phyloP scores from a whole-genome alignment of 1,140 invertebrate genomes.

The Cydia amplana region DNA sequence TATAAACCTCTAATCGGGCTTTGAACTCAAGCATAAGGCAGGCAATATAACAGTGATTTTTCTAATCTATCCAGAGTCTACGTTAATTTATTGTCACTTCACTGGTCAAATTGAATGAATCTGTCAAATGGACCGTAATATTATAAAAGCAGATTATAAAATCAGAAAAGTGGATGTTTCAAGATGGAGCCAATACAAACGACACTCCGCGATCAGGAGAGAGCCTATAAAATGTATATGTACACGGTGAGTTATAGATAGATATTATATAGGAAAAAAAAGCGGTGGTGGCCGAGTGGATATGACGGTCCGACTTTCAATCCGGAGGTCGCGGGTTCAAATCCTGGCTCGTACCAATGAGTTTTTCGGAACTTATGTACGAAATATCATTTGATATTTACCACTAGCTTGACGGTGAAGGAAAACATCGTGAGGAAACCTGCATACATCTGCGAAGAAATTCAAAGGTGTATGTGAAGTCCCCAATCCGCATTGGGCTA shows the following conservation, averaged over 20 bases:
- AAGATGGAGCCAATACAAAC: conserved; percentile 65
- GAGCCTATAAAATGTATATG: conserved; percentile 73
- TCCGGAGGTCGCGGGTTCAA: too few relatives aligned
- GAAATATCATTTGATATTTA: too few relatives aligned
- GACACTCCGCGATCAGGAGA: conserved; percentile 59
- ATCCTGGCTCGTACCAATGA: too few relatives aligned
- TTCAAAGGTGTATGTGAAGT: too few relatives aligned
- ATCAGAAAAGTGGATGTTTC: conserved; percentile 51
- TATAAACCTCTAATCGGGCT: not conserved
- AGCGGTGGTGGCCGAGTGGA: too few relatives aligned
- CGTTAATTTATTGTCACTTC: not conserved
- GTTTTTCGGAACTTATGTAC: too few relatives aligned
- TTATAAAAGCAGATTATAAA: conserved; percentile 44
- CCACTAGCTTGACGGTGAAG: too few relatives aligned
- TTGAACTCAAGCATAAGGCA: conserved; percentile 23
- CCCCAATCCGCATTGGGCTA: too few relatives aligned
- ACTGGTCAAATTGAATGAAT: conserved; percentile 27
- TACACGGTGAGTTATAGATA: conserved; percentile 63
- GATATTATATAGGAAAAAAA: not conserved
- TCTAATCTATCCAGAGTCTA: not conserved
- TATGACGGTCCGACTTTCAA: too few relatives aligned
- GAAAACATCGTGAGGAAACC: too few relatives aligned
- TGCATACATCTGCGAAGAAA: too few relatives aligned
- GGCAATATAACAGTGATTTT: conserved; percentile 6
- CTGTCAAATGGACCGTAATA: conserved; percentile 58